Percentiles rank a stretch among this genome's conserved stretches.
These are phyloP conservation scores for Apamea sordens DNA, from an alignment of 2,888 invertebrate genomes.

Conservation along the genomic window DNA sequence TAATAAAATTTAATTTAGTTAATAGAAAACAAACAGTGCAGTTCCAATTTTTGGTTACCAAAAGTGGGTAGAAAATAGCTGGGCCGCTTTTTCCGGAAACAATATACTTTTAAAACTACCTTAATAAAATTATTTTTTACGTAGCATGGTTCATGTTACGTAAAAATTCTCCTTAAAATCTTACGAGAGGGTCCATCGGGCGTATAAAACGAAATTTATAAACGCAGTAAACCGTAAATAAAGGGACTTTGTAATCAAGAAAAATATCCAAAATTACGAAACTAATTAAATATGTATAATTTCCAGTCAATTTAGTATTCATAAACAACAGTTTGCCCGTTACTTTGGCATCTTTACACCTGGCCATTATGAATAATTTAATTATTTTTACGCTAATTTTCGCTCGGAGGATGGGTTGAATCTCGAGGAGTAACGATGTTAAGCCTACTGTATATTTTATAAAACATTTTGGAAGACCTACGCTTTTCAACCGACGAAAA, in stretches of 20 bases:
- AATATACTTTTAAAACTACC: not conserved
- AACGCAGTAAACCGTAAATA: conserved; percentile 20
- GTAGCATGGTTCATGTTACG: not conserved
- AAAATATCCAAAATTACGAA: conserved; percentile 55
- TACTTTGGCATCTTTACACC: conserved; percentile 41
- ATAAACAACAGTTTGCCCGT: conserved; percentile 54
- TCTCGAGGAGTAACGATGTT: conserved; percentile 3
- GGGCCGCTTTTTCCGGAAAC: not conserved
- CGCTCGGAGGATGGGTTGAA: conserved; percentile 9
- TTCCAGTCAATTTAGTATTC: conserved; percentile 62
- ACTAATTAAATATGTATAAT: conserved; percentile 58
- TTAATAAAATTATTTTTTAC: not conserved
- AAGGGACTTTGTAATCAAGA: conserved; percentile 44
- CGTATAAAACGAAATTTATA: conserved; percentile 11
- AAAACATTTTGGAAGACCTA: not conserved
- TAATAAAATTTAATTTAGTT: too few relatives aligned
- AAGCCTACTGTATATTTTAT: conserved; percentile 22
- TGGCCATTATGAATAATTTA: conserved; percentile 55
- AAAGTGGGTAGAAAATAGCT: not conserved
- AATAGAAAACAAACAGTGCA: too few relatives aligned
- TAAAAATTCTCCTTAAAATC: not conserved
- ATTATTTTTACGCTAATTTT: conserved; percentile 56
- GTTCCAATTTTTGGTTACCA: not conserved
- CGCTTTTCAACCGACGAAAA: too few relatives aligned
- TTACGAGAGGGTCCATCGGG: not conserved